These are phyloP conservation scores for Drosophila elegans DNA, from an alignment of 1,140 invertebrate genomes.

Conservation along the genomic window DNA sequence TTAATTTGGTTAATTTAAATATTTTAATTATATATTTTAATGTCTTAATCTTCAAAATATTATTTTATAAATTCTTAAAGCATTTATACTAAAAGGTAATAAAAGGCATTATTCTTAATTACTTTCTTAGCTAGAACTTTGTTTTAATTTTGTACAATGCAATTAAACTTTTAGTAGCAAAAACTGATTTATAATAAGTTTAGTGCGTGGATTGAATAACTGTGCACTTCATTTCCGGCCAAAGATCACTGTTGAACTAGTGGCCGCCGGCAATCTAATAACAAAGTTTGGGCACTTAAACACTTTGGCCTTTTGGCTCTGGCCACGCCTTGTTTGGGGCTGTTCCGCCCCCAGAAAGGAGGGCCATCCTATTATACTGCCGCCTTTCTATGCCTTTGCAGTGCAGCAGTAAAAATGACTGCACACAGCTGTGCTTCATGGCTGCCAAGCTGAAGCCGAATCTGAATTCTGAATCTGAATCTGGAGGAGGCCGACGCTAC, in stretches of 20 bases:
- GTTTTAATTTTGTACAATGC: background rate
- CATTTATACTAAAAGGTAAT: too few relatives aligned
- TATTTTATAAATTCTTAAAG: too few relatives aligned
- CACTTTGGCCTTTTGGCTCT: constrained; percentile 27
- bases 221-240: constrained; percentile 28
- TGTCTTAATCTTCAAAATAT: too few relatives aligned
- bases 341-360: background rate
- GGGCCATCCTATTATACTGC: background rate
- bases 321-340: constrained; percentile 14
- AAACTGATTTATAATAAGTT: constrained; percentile 17
- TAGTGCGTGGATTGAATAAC: constrained; percentile 11
- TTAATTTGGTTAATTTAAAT: too few relatives aligned
- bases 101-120: too few relatives aligned
- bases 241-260: constrained; percentile 26
- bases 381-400: constrained; percentile 30
- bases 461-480: constrained; percentile 16
- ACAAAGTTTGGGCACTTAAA: constrained; percentile 29
- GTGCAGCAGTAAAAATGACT: constrained; percentile 81
- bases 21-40: too few relatives aligned
- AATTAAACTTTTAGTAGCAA: background rate
- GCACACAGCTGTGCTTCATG: constrained; percentile 82
- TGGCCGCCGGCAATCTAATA: constrained; percentile 16
- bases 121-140: background rate
- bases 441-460: constrained; percentile 29
- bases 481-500: constrained; percentile 40